Base-by-base conservation (phyloP, 2,888 invertebrate species). In the Drosophila phalerata region DNA sequence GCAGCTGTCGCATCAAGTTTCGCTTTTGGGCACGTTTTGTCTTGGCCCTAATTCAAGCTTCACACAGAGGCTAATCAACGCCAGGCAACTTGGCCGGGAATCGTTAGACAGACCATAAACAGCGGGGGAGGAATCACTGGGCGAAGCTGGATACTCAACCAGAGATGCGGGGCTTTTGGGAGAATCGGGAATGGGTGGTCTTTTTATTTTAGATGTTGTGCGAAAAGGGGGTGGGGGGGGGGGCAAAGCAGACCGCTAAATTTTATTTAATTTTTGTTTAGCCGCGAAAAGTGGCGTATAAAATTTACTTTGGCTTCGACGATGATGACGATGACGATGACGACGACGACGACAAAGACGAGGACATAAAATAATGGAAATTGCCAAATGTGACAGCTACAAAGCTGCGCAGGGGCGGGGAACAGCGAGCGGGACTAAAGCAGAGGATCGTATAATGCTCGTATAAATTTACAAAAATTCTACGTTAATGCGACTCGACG, bases 381-480 rank as follows among this genome's bases (percentile, higher is more conserved):
- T 87, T 85, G 89, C 89, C 85, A 89, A 87, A 89, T 89, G 88
- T 89, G 84, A 87, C 89, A 85, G 85, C 77, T 85, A 89, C 85
- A 87, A 89, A 89, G 88, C 81, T 72, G 66, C 56, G 83, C 79
- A 57, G 76, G 77, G 73, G 63, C 60, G 61, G 61, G 43, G 19
- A 49, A 45, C 47, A 30, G 67, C 34, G 37, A 30, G 42, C 22
- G 25, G 34, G 56, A 32, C 45, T 61, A 64, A 74, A 84, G 55
- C 85, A 63, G 62, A 69, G 69, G 73, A 84, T 88, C 87, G 89
- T 78, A 84, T 88, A 84, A 84, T 86, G 79, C 85, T 81, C 81
- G 83, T 88, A 84, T 84, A 84, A 85, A 85, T 85, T 89, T 82
- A 79, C 83, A 87, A 89, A 84, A 86, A 68, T 85, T 87, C 71